Percentiles rank a stretch among this genome's conserved stretches.
These are phyloP conservation scores for Plectrocnemia conspersa DNA, from an alignment of 1,140 invertebrate genomes.

Conservation along the genomic window DNA sequence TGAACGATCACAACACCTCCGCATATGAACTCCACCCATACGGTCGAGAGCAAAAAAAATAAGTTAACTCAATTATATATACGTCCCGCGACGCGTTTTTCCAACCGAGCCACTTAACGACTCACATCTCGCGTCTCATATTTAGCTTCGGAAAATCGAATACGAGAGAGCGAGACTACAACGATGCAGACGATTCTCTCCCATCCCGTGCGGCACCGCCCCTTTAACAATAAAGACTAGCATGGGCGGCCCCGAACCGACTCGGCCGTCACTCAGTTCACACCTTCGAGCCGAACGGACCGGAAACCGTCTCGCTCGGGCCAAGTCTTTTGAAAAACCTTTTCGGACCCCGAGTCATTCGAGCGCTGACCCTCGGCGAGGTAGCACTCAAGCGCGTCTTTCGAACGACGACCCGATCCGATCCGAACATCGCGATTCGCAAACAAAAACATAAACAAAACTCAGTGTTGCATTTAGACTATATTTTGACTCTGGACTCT, in stretches of 20 bases:
- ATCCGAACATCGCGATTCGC: too few relatives aligned
- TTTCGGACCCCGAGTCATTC: constrained; percentile 24
- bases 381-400: constrained; percentile 21
- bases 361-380: constrained; percentile 24
- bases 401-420: too few relatives aligned
- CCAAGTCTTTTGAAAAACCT: background rate
- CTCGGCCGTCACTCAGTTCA: constrained; percentile 23
- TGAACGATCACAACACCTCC: too few relatives aligned
- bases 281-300: constrained; percentile 24
- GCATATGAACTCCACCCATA: too few relatives aligned
- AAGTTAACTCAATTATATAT: constrained; percentile 31
- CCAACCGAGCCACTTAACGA: background rate
- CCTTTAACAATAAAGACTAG: constrained; percentile 18
- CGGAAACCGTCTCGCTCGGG: constrained; percentile 2
- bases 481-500: too few relatives aligned
- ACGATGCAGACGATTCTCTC: constrained; percentile 10
- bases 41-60: too few relatives aligned
- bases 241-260: constrained; percentile 2
- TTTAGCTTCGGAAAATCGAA: background rate
- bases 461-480: too few relatives aligned
- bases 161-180: background rate
- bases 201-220: constrained; percentile 11
- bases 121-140: background rate
- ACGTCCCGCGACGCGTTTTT: background rate
- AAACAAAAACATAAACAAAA: too few relatives aligned